Evolutionary conservation across 2,797 vertebrate species (phyloP), one percentile per base, ranked within the genome.

Genomic region (Phataginus tetradactyla): DNA sequence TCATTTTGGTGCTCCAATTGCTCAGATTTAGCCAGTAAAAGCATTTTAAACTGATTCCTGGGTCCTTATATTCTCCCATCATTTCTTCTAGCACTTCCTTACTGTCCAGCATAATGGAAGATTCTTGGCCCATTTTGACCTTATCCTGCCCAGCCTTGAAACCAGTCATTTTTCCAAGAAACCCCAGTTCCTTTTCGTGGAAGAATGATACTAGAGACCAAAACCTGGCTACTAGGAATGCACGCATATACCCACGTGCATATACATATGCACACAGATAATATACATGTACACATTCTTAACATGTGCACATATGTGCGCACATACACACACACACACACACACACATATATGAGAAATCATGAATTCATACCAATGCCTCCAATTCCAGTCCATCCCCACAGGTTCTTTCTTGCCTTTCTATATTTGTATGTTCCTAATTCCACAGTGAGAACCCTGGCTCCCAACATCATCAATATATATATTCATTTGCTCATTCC

Each of bases 121-220:
- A 39, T 42, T 66, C 25, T 78, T 64, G 39, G 32, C 18, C 95
- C 59, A 74, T 92, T 86, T 78, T 93, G 80, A 96, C 51, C 17
- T 72, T 92, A 90, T 55, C 49, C 23, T 95, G 12, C 59, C 7
- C 42, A 83, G 74, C 45, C 69, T 95, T 84, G 80, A 94, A 95
- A 79, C 83, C 84, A 95, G 8, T 4, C 86, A 45, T 91, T 96
- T 96, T 91, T 37, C 34, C 9, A 86, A 87, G 37, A 27, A 91
- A 15, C 4, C 25, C 18, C 86, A 69, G 37, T 94, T 95, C n/a
- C 11, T 94, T 96, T 94, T 85, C 61, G 21, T 53, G 45, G 27
- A 18, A 95, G 29, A 90, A 51, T 90, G 51, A 29, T 77, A 91
- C 90, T 88, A 79, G 45, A 96, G 69, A 92, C 72, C 64, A 90